phyloP scores from a whole-genome alignment of 2,113 vertebrate species.

The Aegithalos caudatus region DNA sequence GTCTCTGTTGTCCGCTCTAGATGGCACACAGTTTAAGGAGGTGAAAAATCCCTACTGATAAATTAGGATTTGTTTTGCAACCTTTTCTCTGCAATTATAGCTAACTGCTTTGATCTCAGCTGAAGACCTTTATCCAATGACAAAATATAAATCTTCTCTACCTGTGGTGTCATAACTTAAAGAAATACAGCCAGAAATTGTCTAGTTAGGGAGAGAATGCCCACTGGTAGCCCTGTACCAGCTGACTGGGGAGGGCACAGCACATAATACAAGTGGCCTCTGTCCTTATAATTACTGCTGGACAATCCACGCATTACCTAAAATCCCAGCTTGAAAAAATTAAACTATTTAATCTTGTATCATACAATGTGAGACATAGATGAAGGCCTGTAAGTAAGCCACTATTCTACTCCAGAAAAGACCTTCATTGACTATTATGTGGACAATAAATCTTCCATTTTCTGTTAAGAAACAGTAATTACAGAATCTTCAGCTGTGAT shows the following conservation, averaged over 20 bases:
- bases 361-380: background rate
- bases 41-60: slow-evolving; percentile 5
- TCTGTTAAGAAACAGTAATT: slow-evolving; percentile 43
- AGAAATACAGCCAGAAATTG: background rate
- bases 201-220: background rate
- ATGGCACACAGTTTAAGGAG: background rate
- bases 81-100: background rate
- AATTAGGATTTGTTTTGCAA: slow-evolving; percentile 15
- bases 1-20: background rate
- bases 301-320: background rate
- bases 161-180: background rate
- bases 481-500: slow-evolving; percentile 8
- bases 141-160: background rate
- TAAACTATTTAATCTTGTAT: background rate
- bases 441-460: slow-evolving; percentile 50
- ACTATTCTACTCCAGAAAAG: slow-evolving; percentile 7
- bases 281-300: slow-evolving; percentile 15
- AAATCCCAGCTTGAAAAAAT: slow-evolving; percentile 1
- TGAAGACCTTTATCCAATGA: slow-evolving; percentile 1
- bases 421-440: slow-evolving; percentile 26
- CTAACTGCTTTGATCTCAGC: slow-evolving; percentile 28
- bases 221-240: background rate
- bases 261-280: background rate
- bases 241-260: background rate
- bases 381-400: background rate